Evolutionary conservation across 2,888 invertebrate species (phyloP).

Genomic region (Anorthoa munda): DNA sequence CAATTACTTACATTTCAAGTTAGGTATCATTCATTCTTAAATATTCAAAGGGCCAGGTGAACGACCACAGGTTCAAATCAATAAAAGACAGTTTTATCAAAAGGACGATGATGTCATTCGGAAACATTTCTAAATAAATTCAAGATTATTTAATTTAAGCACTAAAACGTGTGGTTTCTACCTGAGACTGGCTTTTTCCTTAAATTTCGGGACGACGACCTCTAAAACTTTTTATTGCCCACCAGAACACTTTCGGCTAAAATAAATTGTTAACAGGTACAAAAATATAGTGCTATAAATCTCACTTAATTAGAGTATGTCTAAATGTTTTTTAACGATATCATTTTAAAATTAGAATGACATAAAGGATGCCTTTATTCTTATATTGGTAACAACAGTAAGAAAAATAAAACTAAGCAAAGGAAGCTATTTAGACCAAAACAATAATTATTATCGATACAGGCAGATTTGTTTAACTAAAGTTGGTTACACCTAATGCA

Average conservation of each 20-base stretch:
- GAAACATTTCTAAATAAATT: slow-evolving; percentile 44
- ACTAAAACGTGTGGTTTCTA: slow-evolving; percentile 44
- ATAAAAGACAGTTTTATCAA: slow-evolving; percentile 36
- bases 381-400: background rate
- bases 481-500: background rate
- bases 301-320: slow-evolving; percentile 30
- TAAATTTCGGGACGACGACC: slow-evolving; percentile 62
- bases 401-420: background rate
- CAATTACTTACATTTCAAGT: background rate
- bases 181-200: slow-evolving; percentile 56
- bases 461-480: background rate
- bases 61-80: slow-evolving; percentile 16
- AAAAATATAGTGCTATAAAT: slow-evolving; percentile 32
- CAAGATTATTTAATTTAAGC: slow-evolving; percentile 45
- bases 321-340: slow-evolving; percentile 18
- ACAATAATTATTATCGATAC: background rate
- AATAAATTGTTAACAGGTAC: slow-evolving; percentile 43
- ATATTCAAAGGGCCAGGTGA: background rate
- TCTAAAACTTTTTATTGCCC: slow-evolving; percentile 64
- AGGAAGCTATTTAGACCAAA: too few species aligned
- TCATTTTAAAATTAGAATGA: background rate
- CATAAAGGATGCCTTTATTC: background rate
- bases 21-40: slow-evolving; percentile 2
- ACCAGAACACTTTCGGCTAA: slow-evolving; percentile 49
- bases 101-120: slow-evolving; percentile 33